Base-by-base conservation (phyloP, 2,113 vertebrate genomes). In the Entelurus aequoreus region DNA sequence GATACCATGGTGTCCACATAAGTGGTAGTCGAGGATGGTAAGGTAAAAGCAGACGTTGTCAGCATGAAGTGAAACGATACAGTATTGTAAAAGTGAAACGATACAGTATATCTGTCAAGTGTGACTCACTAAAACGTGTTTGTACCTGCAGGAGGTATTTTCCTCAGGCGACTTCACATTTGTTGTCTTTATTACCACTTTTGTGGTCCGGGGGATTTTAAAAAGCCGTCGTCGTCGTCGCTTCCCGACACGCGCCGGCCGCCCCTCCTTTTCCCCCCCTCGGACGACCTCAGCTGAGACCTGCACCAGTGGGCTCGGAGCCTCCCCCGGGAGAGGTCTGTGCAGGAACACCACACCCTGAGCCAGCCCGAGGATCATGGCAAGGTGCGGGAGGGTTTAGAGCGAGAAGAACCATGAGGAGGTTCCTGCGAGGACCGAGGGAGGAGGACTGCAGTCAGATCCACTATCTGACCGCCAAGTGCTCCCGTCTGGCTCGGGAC, bases 391-490 rank as follows among this genome's bases (percentile, higher is more conserved):
- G 36, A 52, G 28, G 46, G 44, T 60, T 62, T 57, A 50, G 48
- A 53, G 11, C 1, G 37, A 55, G 7, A 63, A 51, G 10, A 28
- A 83, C 64, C 77, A 91, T 91, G 90, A 88, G 78, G 80, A 87
- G 80, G 77, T 90, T 90, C 80, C 88, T 91, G 72, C 61, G 70
- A 63, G 66, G 62, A 0, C 73, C 85, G 38, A 68, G 84, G 71
- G 82, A 88, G 21, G 87, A 90, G 10, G 87, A 90, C 77, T 85
- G 55, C 71, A 80, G 87, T 63, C 89, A 90, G 84, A 90, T 89
- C 76, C 88, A 90, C 72, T 90, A 88, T 70, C 86, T 90, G 65
- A 90, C 87, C 1, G 87, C 86, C 68, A 89, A 90, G 79, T 90
- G 89, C 64, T 83, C 63, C 65, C 86, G 86, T 0, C 72, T 90